Conservation (phyloP, 2,113 vertebrate genomes). For the Tetraodon nigroviridis region DNA sequence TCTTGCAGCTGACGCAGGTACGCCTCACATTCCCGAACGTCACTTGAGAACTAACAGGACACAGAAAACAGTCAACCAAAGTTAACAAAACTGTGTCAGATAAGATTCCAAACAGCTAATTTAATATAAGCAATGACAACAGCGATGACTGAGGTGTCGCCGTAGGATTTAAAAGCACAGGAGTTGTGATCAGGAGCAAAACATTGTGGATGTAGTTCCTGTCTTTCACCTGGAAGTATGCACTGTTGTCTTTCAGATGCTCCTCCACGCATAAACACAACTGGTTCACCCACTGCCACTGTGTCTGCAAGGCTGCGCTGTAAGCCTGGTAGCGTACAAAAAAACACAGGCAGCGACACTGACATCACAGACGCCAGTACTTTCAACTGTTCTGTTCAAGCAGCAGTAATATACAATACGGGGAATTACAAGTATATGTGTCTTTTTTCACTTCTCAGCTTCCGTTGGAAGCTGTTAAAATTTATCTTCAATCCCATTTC, state of each 20-base stretch:
- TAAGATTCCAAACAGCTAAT: no score
- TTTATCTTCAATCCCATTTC: not conserved
- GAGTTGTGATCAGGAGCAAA: not conserved
- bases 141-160: not conserved
- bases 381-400: no score
- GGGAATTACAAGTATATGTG: no score
- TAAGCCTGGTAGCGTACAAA: conserved; percentile 80
- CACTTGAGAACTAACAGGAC: conserved; percentile 83
- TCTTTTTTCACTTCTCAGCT: no score
- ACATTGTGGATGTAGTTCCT: not conserved
- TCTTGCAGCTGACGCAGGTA: conserved; percentile 92
- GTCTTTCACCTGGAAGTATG: conserved; percentile 87
- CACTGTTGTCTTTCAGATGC: conserved; percentile 88
- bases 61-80: not conserved
- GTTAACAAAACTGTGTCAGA: not conserved
- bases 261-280: conserved; percentile 92
- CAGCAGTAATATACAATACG: no score
- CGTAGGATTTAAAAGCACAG: no score
- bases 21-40: conserved; percentile 85
- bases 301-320: conserved; percentile 89
- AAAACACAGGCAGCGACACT: not conserved
- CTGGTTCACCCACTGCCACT: conserved; percentile 95
- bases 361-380: no score
- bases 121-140: not conserved
- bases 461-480: not conserved